A percentile compares a stretch with the other conserved stretches of the same genome.
Conservation (phyloP, 2,113 vertebrate genomes). For the Mandrillus leucophaeus region DNA sequence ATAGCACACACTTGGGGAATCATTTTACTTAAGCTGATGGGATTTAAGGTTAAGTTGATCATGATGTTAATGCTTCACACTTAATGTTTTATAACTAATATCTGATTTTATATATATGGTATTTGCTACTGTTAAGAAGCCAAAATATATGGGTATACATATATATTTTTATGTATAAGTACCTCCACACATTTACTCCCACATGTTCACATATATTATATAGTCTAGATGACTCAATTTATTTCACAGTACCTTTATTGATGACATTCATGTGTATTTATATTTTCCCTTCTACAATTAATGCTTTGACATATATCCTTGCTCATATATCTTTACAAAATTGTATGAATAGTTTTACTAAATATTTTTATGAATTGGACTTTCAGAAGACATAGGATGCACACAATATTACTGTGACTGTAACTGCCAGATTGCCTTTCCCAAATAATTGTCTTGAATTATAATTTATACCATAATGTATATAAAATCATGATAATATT, state of each 20-base stretch:
- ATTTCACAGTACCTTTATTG: neutral
- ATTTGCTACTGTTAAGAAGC: neutral
- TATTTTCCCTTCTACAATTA: neutral
- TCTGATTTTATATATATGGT: neutral
- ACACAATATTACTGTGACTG: neutral
- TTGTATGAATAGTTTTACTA: neutral
- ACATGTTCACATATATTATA: neutral
- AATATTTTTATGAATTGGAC: constrained; percentile 24
- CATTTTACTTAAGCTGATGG: neutral
- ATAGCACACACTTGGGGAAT: neutral
- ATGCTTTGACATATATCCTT: neutral
- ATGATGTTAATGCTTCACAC: neutral
- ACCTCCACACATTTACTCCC: neutral
- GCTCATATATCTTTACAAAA: neutral
- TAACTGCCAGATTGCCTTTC: neutral
- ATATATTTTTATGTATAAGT: neutral
- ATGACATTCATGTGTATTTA: neutral
- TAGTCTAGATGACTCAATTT: neutral
- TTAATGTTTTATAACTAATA: neutral
- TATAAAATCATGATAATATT: neutral
- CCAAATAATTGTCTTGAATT: neutral
- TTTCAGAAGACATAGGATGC: neutral
- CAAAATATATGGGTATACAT: neutral
- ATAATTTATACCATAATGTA: neutral
- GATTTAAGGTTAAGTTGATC: neutral